These are phyloP conservation scores for Nebria salina DNA, from an alignment of 2,888 invertebrate species.

Conservation along the genomic window DNA sequence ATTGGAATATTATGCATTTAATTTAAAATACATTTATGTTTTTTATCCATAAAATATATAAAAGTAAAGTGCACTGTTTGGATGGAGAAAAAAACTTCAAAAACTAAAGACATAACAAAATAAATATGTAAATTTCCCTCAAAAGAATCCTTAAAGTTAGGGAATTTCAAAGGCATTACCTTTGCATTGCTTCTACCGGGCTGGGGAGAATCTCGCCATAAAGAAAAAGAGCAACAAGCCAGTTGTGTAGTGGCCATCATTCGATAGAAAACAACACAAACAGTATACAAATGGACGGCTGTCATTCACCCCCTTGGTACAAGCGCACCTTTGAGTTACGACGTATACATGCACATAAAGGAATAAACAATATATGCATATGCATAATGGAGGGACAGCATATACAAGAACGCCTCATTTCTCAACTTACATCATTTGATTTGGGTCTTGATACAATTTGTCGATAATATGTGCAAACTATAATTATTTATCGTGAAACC, in stretches of 20 bases:
- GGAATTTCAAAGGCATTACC: conserved; percentile 26
- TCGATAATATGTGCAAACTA: no score
- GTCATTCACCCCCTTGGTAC: conserved; percentile 4
- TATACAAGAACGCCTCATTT: background rate
- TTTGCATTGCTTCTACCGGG: background rate
- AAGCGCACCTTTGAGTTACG: background rate
- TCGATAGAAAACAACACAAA: background rate
- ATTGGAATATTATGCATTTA: background rate
- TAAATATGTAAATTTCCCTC: conserved; percentile 25
- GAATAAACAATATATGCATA: conserved; percentile 10
- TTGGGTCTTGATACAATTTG: no score
- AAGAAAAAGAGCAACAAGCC: conserved; percentile 13
- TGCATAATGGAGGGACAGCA: background rate
- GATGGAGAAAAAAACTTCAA: conserved; percentile 9
- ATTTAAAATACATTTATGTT: background rate
- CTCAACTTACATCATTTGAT: background rate
- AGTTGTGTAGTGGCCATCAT: background rate
- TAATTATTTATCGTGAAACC: background rate
- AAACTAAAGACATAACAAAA: conserved; percentile 27
- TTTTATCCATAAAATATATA: background rate
- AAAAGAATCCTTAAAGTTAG: conserved; percentile 23
- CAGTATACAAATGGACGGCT: conserved; percentile 1
- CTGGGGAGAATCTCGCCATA: conserved; percentile 10
- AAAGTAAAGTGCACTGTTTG: conserved; percentile 5
- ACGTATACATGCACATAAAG: background rate